Evolutionary conservation across 2,797 vertebrate species (phyloP).

Genomic region (Morelia viridis): DNA sequence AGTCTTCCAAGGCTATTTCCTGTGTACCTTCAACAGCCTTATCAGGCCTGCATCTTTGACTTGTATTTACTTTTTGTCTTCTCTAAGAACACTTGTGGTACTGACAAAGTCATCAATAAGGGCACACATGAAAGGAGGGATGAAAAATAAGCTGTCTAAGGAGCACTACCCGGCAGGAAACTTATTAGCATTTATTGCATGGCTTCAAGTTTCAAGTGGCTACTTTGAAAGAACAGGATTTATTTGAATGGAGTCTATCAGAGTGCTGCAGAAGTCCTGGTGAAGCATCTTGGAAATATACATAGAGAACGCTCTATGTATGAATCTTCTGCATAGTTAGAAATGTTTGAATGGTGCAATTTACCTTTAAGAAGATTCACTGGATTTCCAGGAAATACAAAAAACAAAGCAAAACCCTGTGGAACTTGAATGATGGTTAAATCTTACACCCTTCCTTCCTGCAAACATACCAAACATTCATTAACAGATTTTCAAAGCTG

Average conservation of each 20-base stretch:
- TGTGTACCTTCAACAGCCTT: constrained; percentile 58
- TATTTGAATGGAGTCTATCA: constrained; percentile 62
- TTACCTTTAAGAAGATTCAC: constrained; percentile 27
- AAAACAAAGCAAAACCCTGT: neutral
- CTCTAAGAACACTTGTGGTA: constrained; percentile 68
- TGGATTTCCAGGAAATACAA: constrained; percentile 3
- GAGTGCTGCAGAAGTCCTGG: constrained; percentile 52
- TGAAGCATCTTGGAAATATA: constrained; percentile 39
- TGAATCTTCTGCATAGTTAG: constrained; percentile 9
- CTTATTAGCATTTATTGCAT: constrained; percentile 77
- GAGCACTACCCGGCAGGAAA: constrained; percentile 72
- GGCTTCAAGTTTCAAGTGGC: constrained; percentile 65
- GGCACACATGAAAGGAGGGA: constrained; percentile 73
- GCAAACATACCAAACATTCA: neutral
- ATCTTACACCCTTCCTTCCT: neutral
- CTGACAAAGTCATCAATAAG: constrained; percentile 68
- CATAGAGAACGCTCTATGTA: constrained; percentile 3
- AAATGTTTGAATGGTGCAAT: neutral
- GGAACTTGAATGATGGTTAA: neutral
- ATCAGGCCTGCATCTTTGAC: constrained; percentile 65
- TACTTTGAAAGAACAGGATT: constrained; percentile 68
- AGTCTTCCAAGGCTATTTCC: constrained; percentile 62
- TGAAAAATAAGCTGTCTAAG: constrained; percentile 75
- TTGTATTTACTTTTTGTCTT: constrained; percentile 72
- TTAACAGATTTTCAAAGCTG: constrained; percentile 39